phyloP scores from a whole-genome alignment of 2,113 vertebrate genomes.

The Sterna hirundo region DNA sequence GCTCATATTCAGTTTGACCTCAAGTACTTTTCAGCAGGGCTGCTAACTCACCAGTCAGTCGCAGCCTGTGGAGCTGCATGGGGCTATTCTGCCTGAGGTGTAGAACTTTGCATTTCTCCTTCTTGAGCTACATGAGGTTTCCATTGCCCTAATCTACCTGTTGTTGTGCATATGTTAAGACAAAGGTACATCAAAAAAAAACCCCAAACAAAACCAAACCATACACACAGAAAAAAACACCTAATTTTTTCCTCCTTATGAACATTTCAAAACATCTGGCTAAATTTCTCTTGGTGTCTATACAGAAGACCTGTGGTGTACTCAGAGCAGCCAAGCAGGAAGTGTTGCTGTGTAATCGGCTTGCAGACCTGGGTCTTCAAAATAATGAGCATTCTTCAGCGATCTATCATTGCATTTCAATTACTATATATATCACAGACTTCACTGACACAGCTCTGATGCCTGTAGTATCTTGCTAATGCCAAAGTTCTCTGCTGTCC shows the following conservation, averaged over 20 bases:
- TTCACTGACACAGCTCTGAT: neutral
- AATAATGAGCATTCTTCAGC: neutral
- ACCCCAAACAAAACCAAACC: neutral
- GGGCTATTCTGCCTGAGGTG: neutral
- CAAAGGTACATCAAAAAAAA: neutral
- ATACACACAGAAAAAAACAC: rapidly evolving
- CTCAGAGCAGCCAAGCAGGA: neutral
- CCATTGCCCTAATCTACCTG: neutral
- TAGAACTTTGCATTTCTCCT: neutral
- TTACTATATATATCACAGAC: neutral
- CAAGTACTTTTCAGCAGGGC: neutral
- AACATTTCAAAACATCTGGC: neutral
- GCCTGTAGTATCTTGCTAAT: neutral
- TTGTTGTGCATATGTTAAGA: neutral
- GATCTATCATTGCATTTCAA: neutral
- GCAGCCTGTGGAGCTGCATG: neutral
- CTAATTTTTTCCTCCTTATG: neutral
- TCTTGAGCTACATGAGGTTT: neutral
- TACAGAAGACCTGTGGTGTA: neutral
- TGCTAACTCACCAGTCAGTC: neutral
- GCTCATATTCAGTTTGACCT: neutral
- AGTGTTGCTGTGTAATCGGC: neutral
- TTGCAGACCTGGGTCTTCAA: neutral
- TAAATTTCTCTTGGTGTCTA: neutral
- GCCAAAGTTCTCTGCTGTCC: neutral